Conservation (phyloP, 2,797 vertebrate genomes). For the Molossus molossus region DNA sequence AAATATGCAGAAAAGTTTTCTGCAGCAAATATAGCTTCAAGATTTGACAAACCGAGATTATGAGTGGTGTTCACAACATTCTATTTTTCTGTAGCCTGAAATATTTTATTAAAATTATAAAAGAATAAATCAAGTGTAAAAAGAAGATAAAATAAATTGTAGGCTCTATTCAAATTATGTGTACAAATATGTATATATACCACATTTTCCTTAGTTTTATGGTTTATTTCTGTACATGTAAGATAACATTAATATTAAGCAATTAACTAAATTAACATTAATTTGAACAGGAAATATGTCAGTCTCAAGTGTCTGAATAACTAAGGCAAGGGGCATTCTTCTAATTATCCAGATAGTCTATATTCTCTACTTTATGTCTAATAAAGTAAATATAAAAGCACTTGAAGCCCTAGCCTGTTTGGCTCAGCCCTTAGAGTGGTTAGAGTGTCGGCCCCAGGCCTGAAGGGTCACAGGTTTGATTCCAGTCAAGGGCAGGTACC, state of each 20-base stretch:
- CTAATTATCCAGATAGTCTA: not conserved
- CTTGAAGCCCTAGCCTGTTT: not conserved
- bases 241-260: not conserved
- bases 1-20: slow-evolving; percentile 13
- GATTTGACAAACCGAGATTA: not conserved
- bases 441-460: no score
- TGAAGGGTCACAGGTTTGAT: no score
- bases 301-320: not conserved
- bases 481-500: no score
- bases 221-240: not conserved
- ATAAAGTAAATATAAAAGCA: slow-evolving; percentile 37
- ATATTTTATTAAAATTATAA: not conserved
- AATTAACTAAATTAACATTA: slow-evolving; percentile 11
- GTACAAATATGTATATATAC: not conserved
- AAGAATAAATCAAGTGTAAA: not conserved
- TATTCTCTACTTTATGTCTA: not conserved
- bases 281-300: not conserved
- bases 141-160: not conserved
- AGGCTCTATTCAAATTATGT: slow-evolving; percentile 33
- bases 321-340: not conserved
- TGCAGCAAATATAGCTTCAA: not conserved
- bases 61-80: not conserved
- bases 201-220: slow-evolving; percentile 40
- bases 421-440: no score
- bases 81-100: not conserved